phyloP scores from a whole-genome alignment of 2,113 vertebrate genomes.

The Megaceryle maxima region DNA sequence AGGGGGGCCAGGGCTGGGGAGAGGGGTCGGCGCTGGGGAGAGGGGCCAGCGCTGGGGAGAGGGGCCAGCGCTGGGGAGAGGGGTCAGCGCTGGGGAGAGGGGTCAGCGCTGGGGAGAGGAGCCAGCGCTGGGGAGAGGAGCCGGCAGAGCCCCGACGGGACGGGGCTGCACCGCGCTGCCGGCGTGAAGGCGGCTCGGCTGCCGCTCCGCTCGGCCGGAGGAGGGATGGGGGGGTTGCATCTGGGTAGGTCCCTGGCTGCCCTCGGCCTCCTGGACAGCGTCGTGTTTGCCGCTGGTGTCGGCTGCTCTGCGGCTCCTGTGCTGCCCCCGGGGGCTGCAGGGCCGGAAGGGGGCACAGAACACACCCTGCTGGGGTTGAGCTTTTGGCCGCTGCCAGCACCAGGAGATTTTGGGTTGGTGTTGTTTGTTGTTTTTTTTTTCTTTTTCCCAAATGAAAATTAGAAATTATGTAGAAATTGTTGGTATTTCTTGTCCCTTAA shows the following conservation, averaged over 20 bases:
- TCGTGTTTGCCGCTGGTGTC: too few species aligned
- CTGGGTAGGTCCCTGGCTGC: neutral
- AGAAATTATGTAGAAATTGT: too few species aligned
- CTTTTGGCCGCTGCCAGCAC: neutral
- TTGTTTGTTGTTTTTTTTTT: neutral
- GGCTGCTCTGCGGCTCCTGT: neutral
- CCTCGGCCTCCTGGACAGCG: neutral
- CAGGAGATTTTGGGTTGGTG: neutral
- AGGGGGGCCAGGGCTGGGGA: too few species aligned
- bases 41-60: too few species aligned
- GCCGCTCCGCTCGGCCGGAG: neutral
- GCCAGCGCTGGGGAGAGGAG: neutral
- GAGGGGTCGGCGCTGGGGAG: too few species aligned
- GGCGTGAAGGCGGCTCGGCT: neutral
- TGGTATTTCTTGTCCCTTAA: neutral
- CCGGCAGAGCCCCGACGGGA: neutral
- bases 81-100: too few species aligned
- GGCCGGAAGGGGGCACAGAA: too few species aligned
- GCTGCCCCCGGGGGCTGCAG: neutral
- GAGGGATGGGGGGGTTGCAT: neutral
- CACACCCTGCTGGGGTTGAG: neutral
- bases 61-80: too few species aligned
- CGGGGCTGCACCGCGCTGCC: neutral
- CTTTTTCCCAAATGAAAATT: neutral
- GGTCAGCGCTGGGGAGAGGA: too few species aligned